Evolutionary conservation across 2,888 invertebrate species (phyloP).

Genomic region (Diplazon laetatorius): DNA sequence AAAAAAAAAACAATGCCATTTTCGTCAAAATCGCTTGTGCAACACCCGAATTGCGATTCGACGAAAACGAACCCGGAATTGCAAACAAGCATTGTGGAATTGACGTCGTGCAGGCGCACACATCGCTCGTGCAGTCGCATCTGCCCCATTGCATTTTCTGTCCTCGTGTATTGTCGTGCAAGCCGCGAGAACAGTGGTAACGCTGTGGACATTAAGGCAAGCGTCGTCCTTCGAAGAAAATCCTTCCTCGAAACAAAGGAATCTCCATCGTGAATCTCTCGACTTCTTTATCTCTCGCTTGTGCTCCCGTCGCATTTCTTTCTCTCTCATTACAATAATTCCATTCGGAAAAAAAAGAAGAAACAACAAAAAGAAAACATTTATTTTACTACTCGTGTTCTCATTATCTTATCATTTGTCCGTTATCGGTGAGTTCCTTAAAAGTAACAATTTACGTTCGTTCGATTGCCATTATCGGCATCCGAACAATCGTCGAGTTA

Average conservation of each 20-base stretch:
- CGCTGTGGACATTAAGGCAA: conserved; percentile 38
- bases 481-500: background rate
- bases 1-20: background rate
- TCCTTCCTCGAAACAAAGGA: conserved; percentile 63
- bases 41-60: background rate
- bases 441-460: background rate
- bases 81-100: background rate
- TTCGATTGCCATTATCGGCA: background rate
- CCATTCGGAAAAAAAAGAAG: no score
- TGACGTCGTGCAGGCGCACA: conserved; percentile 22
- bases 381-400: background rate
- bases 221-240: conserved; percentile 51
- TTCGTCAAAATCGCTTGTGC: background rate
- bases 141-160: conserved; percentile 25
- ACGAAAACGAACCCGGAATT: background rate
- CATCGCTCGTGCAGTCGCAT: conserved; percentile 5
- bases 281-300: conserved; percentile 53
- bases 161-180: conserved; percentile 37
- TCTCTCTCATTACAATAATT: conserved; percentile 23
- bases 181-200: conserved; percentile 37
- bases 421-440: no score
- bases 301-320: conserved; percentile 39
- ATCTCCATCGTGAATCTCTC: conserved; percentile 68
- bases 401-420: conserved; percentile 1
- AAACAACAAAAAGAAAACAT: no score